Evolutionary conservation across 2,888 invertebrate species (phyloP), one percentile per base, ranked within the genome.

Genomic region (Boloria selene): DNA sequence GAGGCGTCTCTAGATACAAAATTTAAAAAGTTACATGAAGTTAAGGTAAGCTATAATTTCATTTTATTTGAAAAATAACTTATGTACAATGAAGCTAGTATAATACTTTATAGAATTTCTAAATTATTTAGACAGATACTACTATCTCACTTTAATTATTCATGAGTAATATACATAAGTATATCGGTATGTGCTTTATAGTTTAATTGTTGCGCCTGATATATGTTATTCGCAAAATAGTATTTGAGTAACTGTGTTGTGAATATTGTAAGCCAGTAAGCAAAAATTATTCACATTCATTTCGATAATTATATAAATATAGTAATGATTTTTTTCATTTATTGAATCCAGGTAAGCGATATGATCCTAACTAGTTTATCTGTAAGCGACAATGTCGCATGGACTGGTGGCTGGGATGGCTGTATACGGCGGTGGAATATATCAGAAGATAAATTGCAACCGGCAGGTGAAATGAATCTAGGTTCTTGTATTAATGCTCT

Each of bases 401-500:
- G 93, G 87, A 93, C 93, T 0, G 94, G 91, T 0, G 94, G 94
- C 13, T 90, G 93, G 85, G 93, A 94, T 71, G 94, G 94, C 16
- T 81, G 81, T 64, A 81, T 94, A 49, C 84, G 86, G 58, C 79
- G 91, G 31, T 91, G 88, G 88, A 85, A 83, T 69, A 84, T 90
- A 49, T 68, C 72, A 0, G 78, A 74, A 10, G 80, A 91, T 50
- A 82, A 86, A 65, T 69, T 91, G 51, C 77, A 84, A 68, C 69
- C 80, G 38, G 83, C 82, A 2, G 92, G 90, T 44, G 86, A 86
- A 55, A 74, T 90, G n/a, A 79, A 82, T 61, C 69, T 90, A 13
- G 89, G 86, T 18, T 74, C 82, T 17, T 91, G 89, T 73, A 71
- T 92, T 22, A 92, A 90, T 75, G 86, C 85, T n/a, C 61, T 92